phyloP scores from a whole-genome alignment of 2,888 invertebrate genomes.

The Venusia cambrica region DNA sequence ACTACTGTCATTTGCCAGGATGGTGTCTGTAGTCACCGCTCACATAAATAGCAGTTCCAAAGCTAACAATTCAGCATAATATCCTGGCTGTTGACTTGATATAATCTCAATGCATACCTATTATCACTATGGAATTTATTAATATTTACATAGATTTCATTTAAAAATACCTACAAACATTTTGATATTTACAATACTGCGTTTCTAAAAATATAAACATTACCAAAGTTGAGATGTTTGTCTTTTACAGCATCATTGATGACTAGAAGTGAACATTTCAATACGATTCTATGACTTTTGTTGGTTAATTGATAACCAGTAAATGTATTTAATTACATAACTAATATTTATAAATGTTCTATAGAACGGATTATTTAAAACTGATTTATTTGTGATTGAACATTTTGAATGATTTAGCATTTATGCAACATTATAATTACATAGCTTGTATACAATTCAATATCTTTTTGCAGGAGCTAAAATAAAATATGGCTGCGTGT shows the following conservation, averaged over 20 bases:
- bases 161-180: constrained; percentile 1
- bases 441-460: constrained; percentile 5
- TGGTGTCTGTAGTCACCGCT: too few relatives aligned
- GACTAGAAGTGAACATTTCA: too few relatives aligned
- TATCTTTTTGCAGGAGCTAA: constrained; percentile 1
- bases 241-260: too few relatives aligned
- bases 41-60: background rate
- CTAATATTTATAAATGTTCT: too few relatives aligned
- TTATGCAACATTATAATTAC: constrained; percentile 4
- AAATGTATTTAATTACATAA: too few relatives aligned
- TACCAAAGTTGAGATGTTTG: too few relatives aligned
- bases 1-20: constrained; percentile 15
- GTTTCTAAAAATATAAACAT: constrained; percentile 8
- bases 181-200: constrained; percentile 10
- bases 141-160: constrained; percentile 5
- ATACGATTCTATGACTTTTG: too few relatives aligned
- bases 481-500: constrained; percentile 1
- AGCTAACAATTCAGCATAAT: constrained; percentile 1
- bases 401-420: too few relatives aligned
- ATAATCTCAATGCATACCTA: constrained; percentile 18
- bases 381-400: too few relatives aligned
- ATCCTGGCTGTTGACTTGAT: constrained; percentile 8
- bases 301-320: too few relatives aligned
- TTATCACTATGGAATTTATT: constrained; percentile 31
- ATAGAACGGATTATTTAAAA: too few relatives aligned